Conservation (phyloP, 2,888 invertebrate genomes). For the Leucophora obtusa region DNA sequence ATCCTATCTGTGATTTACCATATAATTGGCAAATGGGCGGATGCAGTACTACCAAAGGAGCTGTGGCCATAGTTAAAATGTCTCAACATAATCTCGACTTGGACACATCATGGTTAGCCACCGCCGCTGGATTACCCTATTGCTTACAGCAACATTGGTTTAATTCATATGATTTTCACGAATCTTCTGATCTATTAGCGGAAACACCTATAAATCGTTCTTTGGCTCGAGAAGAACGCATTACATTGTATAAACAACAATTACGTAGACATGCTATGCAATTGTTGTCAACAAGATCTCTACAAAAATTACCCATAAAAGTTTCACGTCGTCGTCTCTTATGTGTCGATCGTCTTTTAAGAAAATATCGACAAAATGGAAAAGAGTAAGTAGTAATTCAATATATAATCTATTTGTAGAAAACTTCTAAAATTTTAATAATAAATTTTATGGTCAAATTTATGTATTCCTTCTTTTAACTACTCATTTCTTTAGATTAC, state of each 20-base stretch:
- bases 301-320: conserved; percentile 72
- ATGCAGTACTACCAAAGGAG: conserved; percentile 59
- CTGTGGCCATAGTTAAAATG: conserved; percentile 63
- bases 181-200: conserved; percentile 30
- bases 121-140: conserved; percentile 67
- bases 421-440: too few relatives aligned
- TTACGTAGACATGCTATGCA: conserved; percentile 77
- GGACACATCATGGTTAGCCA: conserved; percentile 57
- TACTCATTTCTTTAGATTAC: conserved; percentile 32
- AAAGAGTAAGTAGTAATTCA: conserved; percentile 68
- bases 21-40: conserved; percentile 39
- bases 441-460: too few relatives aligned
- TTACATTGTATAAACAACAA: conserved; percentile 73
- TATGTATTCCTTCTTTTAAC: neutral
- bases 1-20: conserved; percentile 30
- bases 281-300: conserved; percentile 72
- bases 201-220: conserved; percentile 48
- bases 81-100: conserved; percentile 56
- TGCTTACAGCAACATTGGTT: conserved; percentile 76
- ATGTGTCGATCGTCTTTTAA: conserved; percentile 75
- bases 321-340: conserved; percentile 73
- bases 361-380: conserved; percentile 73
- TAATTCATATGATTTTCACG: conserved; percentile 65
- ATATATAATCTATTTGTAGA: too few relatives aligned
- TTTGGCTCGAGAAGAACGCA: conserved; percentile 75